Evolutionary conservation across 2,797 vertebrate species (phyloP).

Genomic region (Tiaroga cobitis): DNA sequence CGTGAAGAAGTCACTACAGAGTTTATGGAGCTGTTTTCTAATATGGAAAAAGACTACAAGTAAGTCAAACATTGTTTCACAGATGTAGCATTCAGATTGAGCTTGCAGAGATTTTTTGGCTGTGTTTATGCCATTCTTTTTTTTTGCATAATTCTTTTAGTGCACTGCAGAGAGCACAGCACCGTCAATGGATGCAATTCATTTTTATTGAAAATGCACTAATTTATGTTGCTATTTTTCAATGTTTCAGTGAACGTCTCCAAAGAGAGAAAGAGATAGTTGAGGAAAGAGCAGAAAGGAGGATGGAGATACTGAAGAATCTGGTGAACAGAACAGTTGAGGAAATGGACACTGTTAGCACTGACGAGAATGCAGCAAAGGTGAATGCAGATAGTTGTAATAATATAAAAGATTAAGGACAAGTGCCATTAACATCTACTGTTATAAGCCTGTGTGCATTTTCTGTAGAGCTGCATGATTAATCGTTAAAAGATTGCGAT

Average conservation of each 20-base stretch:
- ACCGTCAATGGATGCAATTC: no score
- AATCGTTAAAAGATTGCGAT: not conserved
- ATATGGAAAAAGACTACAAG: conserved; percentile 87
- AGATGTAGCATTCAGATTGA: not conserved
- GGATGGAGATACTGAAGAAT: conserved; percentile 87
- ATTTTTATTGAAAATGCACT: not conserved
- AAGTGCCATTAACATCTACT: not conserved
- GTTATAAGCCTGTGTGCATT: not conserved
- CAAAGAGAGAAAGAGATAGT: conserved; percentile 80
- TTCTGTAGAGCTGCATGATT: not conserved
- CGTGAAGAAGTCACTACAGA: conserved; percentile 88
- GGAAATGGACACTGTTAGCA: conserved; percentile 42
- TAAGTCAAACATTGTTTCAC: conserved; percentile 59
- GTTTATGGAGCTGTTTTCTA: conserved; percentile 80
- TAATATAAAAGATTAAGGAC: not conserved
- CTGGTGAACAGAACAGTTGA: conserved; percentile 69
- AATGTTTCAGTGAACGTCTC: conserved; percentile 77
- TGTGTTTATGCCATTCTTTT: not conserved
- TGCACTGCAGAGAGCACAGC: not conserved
- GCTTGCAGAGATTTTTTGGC: not conserved
- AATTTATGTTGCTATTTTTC: conserved; percentile 24
- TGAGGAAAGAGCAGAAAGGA: conserved; percentile 85
- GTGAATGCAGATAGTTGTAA: conserved; percentile 47
- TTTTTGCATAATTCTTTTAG: not conserved
- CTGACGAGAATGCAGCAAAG: conserved; percentile 30